Evolutionary conservation across 2,113 vertebrate genomes (phyloP).

Genomic region (Oreochromis spilurus): DNA sequence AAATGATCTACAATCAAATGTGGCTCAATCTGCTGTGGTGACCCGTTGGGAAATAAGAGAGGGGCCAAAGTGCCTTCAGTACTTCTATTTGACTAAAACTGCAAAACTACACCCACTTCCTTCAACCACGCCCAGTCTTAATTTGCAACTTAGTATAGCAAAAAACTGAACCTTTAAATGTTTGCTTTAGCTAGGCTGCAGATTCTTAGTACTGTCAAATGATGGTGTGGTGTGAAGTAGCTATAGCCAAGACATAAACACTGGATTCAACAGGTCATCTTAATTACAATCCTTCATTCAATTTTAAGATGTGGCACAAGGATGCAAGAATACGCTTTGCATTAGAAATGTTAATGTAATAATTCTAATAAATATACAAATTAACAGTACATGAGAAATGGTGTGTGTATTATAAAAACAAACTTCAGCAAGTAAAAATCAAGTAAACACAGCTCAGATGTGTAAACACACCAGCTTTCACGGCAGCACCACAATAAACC

Average conservation of each 20-base stretch:
- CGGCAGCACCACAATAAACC: background rate
- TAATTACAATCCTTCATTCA: background rate
- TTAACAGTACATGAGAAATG: background rate
- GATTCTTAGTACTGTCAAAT: background rate
- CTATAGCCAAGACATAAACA: background rate
- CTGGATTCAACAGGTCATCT: background rate
- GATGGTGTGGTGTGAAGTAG: background rate
- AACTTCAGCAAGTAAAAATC: background rate
- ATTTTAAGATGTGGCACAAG: background rate
- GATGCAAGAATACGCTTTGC: background rate
- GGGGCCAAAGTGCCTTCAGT: background rate
- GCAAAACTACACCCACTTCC: background rate
- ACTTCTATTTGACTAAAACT: background rate
- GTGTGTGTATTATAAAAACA: background rate
- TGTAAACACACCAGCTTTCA: background rate
- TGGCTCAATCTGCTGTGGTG: background rate
- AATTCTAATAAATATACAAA: background rate
- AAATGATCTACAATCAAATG: background rate
- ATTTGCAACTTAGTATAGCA: background rate
- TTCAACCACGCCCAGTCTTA: background rate
- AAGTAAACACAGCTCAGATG: background rate
- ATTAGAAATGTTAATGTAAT: background rate
- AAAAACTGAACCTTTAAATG: background rate
- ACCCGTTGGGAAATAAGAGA: background rate
- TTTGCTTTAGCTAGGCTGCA: background rate